Conservation (phyloP, 2,888 invertebrate genomes). For the Gortyna flavago region DNA sequence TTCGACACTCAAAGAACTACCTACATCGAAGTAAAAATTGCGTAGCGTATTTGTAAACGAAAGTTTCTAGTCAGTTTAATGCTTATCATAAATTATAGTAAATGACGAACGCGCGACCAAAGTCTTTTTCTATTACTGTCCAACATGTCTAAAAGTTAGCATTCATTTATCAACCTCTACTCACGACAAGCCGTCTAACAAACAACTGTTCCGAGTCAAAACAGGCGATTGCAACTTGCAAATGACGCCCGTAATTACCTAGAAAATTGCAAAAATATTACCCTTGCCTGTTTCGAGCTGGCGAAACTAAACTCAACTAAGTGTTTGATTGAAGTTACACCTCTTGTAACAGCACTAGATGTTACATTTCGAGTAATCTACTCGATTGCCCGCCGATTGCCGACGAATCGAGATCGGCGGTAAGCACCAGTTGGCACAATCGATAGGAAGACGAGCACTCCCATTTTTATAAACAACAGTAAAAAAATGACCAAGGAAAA, state of each 20-base stretch:
- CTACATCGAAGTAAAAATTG: constrained; percentile 16
- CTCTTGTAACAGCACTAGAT: constrained; percentile 68
- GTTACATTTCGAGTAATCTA: constrained; percentile 78
- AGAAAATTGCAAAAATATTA: constrained; percentile 61
- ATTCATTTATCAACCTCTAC: constrained; percentile 41
- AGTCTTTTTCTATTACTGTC: constrained; percentile 23
- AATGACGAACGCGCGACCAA: constrained; percentile 16
- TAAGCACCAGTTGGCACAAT: constrained; percentile 89
- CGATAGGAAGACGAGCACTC: constrained; percentile 83
- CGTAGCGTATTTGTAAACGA: constrained; percentile 23
- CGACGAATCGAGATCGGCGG: constrained; percentile 85
- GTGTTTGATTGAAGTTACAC: constrained; percentile 69
- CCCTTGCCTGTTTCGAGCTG: constrained; percentile 49
- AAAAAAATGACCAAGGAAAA: constrained; percentile 69
- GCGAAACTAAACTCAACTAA: constrained; percentile 62
- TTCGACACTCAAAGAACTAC: constrained; percentile 7
- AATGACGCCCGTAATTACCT: constrained; percentile 60
- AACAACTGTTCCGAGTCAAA: constrained; percentile 52
- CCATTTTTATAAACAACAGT: constrained; percentile 79
- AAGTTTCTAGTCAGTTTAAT: constrained; percentile 13
- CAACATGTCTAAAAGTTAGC: constrained; percentile 32
- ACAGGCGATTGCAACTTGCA: constrained; percentile 56
- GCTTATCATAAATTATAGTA: constrained; percentile 9
- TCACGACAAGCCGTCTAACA: constrained; percentile 48
- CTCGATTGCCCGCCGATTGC: constrained; percentile 82